A percentile compares a stretch with the other conserved stretches of the same genome.
These are phyloP conservation scores for Drosophila persimilis DNA, from an alignment of 1,140 invertebrate genomes.

Conservation along the genomic window DNA sequence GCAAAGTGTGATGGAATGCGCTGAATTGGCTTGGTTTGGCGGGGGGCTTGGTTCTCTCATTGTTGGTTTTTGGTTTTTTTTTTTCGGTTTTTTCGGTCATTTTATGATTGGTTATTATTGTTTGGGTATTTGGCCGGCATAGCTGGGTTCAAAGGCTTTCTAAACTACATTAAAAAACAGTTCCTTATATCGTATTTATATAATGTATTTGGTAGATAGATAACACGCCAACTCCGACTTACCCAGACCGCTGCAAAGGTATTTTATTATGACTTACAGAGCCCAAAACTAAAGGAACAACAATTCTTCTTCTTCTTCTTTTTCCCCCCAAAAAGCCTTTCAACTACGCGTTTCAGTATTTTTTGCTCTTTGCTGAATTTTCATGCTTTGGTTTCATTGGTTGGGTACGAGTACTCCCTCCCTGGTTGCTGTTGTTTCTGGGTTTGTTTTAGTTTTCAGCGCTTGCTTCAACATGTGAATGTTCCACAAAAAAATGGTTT, in stretches of 20 bases:
- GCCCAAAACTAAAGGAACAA: conserved; percentile 37
- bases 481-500: conserved; percentile 79
- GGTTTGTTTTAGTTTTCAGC: conserved; percentile 65
- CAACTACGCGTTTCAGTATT: conserved; percentile 42
- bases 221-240: conserved; percentile 70
- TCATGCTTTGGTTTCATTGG: conserved; percentile 22
- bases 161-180: conserved; percentile 71
- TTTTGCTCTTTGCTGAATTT: conserved; percentile 29
- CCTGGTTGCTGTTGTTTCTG: conserved; percentile 19
- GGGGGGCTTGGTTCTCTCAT: conserved; percentile 29
- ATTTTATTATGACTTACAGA: conserved; percentile 58
- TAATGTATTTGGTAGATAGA: conserved; percentile 50
- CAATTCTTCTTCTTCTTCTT: conserved; percentile 22
- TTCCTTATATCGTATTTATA: conserved; percentile 58
- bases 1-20: conserved; percentile 24
- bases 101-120: conserved; percentile 25
- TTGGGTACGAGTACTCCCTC: conserved; percentile 21
- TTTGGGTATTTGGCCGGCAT: conserved; percentile 56
- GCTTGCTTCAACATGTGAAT: conserved; percentile 83
- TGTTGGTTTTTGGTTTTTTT: conserved; percentile 8
- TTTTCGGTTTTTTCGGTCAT: conserved; percentile 5
- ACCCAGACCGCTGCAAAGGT: conserved; percentile 70
- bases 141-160: conserved; percentile 74
- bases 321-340: conserved; percentile 52
- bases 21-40: conserved; percentile 31